phyloP scores from a whole-genome alignment of 2,888 invertebrate species.

The Clistopyga incitator region DNA sequence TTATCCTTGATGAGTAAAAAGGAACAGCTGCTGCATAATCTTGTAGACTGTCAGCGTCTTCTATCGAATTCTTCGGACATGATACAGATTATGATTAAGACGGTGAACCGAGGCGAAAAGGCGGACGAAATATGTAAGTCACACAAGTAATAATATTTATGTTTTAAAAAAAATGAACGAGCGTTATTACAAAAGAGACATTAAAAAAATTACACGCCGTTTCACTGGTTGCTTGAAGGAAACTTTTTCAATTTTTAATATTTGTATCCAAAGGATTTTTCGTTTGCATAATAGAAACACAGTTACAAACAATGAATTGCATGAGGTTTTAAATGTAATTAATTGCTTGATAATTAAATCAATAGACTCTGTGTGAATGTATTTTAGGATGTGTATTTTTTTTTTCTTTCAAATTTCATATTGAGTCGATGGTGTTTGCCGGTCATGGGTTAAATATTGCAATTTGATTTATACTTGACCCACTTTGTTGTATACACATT shows the following conservation, averaged over 20 bases:
- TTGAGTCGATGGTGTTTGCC: not conserved
- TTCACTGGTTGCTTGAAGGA: too few species aligned
- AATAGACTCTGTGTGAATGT: not conserved
- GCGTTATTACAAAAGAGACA: not conserved
- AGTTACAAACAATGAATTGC: too few species aligned
- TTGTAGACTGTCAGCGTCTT: slow-evolving; percentile 92
- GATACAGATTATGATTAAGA: slow-evolving; percentile 92
- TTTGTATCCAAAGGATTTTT: too few species aligned
- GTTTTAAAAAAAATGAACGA: slow-evolving; percentile 38
- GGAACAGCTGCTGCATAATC: slow-evolving; percentile 87
- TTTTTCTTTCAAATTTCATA: not conserved
- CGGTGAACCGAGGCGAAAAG: slow-evolving; percentile 90
- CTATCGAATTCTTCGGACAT: slow-evolving; percentile 93
- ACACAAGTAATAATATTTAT: not conserved
- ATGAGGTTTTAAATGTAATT: too few species aligned
- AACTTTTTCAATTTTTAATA: too few species aligned
- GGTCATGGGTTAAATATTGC: not conserved
- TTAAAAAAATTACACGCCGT: too few species aligned
- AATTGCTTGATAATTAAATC: too few species aligned
- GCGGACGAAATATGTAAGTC: slow-evolving; percentile 87
- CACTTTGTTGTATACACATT: slow-evolving; percentile 37
- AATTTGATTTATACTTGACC: slow-evolving; percentile 11
- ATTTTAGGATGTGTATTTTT: not conserved
- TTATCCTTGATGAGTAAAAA: slow-evolving; percentile 89
- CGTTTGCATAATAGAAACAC: too few species aligned